Conservation (phyloP, 2,888 invertebrate species). For the Stenchaetothrips biformis region DNA sequence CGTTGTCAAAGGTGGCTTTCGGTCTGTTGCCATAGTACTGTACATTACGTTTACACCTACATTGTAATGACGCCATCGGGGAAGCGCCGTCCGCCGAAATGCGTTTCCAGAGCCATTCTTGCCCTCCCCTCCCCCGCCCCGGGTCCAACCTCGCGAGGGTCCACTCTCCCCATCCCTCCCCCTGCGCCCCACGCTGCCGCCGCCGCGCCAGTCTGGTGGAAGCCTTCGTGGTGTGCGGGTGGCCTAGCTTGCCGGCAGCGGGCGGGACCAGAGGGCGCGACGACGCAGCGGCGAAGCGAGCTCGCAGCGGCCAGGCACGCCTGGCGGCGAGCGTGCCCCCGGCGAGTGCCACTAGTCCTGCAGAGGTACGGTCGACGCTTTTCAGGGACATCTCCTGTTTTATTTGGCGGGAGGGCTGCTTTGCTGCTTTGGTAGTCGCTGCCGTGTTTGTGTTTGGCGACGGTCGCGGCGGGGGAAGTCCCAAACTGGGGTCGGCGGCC, state of each 20-base stretch:
- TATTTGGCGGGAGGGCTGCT: background rate
- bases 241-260: background rate
- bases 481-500: too few species aligned
- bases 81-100: too few species aligned
- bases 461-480: too few species aligned
- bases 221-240: slow-evolving; percentile 10
- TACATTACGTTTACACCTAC: too few species aligned
- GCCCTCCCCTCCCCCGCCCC: too few species aligned
- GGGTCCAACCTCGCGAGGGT: too few species aligned
- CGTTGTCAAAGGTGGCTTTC: too few species aligned
- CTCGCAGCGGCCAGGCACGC: background rate
- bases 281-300: background rate
- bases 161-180: background rate
- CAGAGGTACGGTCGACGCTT: too few species aligned
- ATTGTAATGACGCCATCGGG: too few species aligned
- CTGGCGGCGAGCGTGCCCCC: background rate
- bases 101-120: too few species aligned
- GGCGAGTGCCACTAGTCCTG: background rate
- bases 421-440: background rate
- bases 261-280: background rate
- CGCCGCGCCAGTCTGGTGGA: slow-evolving; percentile 6
- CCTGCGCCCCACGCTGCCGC: background rate
- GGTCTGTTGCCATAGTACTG: too few species aligned
- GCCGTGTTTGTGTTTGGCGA: background rate
- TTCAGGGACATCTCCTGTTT: background rate